Evolutionary conservation across 2,888 invertebrate genomes (phyloP), one percentile per base, ranked within the genome.

Genomic region (Pseudococcus longispinus): DNA sequence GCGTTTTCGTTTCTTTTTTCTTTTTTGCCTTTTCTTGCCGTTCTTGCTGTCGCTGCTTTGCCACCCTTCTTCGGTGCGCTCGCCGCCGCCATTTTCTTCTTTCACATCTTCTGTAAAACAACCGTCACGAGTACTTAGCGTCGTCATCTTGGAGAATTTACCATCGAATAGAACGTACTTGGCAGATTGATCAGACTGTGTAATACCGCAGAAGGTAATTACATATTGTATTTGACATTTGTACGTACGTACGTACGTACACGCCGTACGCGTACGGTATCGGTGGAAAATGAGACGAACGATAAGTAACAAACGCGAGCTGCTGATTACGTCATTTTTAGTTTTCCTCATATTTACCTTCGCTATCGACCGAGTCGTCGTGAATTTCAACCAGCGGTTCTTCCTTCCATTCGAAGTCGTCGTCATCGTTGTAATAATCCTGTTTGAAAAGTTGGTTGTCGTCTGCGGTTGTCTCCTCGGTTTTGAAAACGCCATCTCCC

Each of bases 351-450:
- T 65, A 46, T 18, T 84, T 46, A 86, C 86, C 80, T 46, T 86
- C 86, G 55, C 86, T 86, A 20, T 86, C 77, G 8, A 13, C 13
- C 5, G 86, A 86, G 18, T 86, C 85, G 46, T 86, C 80, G 44
- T 86, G 44, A 8, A 86, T 46, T 11, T 86, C 86, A 9, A 46
- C 80, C 1, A 74, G 15, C 18, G 77, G 77, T 80, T 85, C 88
- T 83, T 88, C 88, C 87, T 88, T 88, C 88, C 88, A 88, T 60
- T 88, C 88, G 87, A 88, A 88, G 82, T 88, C 88, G 84, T 88
- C 88, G n/a, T 88, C 88, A 65, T 87, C 88, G 70, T 87, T 83
- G 55, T 26, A 83, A 83, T 60, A 82, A 74, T 29, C 74, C 46
- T 84, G 77, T 42, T 18, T 42, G 15, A 60, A 42, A 70, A 87